Evolutionary conservation across 2,888 invertebrate genomes (phyloP).

Genomic region (Pecten maximus): DNA sequence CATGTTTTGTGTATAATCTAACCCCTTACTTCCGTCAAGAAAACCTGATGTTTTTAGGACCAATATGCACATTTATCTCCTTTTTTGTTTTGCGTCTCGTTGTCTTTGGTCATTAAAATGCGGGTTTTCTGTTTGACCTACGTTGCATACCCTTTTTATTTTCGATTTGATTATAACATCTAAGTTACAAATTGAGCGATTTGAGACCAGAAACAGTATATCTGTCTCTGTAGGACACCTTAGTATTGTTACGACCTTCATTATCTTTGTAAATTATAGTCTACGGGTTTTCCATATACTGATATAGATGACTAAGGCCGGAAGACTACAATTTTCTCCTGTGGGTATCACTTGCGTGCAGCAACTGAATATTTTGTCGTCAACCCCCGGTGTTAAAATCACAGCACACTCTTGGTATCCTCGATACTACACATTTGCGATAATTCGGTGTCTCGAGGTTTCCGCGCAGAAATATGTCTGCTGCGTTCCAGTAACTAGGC

Average conservation of each 20-base stretch:
- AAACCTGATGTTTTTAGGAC: too few relatives aligned
- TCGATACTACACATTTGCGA: neutral
- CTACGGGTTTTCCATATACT: neutral
- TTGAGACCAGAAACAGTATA: neutral
- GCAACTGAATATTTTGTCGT: neutral
- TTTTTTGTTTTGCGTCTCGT: neutral
- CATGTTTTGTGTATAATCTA: too few relatives aligned
- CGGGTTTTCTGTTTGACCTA: neutral
- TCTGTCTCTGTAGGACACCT: neutral
- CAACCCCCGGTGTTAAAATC: neutral
- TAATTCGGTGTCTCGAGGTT: neutral
- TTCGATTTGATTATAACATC: neutral
- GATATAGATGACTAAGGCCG: neutral
- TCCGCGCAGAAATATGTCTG: neutral
- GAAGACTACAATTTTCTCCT: neutral
- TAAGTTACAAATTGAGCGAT: neutral
- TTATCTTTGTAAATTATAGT: neutral
- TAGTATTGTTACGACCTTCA: neutral
- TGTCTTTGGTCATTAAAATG: neutral
- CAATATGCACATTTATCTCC: too few relatives aligned
- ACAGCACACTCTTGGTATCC: neutral
- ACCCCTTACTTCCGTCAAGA: too few relatives aligned
- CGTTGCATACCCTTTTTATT: neutral
- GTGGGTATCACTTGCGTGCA: neutral
- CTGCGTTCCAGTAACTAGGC: neutral